phyloP scores from a whole-genome alignment of 2,888 invertebrate species.

The Entomobrya proxima region DNA sequence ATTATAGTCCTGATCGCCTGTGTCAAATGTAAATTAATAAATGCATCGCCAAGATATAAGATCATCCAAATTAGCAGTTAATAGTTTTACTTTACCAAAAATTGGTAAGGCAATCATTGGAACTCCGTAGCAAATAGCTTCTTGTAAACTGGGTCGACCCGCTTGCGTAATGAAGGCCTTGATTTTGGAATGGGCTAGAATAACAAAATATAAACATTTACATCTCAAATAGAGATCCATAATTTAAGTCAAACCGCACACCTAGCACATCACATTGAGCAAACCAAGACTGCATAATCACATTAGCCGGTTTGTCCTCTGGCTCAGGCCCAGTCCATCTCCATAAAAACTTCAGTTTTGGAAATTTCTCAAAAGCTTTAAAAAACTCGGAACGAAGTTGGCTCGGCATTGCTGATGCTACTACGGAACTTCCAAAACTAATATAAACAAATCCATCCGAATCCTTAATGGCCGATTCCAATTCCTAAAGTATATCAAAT shows the following conservation, averaged over 20 bases:
- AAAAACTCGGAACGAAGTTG: constrained; percentile 61
- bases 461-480: background rate
- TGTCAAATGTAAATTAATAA: background rate
- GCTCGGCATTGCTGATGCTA: constrained; percentile 31
- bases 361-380: constrained; percentile 59
- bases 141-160: constrained; percentile 68
- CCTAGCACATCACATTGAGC: constrained; percentile 75
- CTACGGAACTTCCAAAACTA: constrained; percentile 69
- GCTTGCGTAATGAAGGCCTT: constrained; percentile 69
- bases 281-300: constrained; percentile 73
- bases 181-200: constrained; percentile 56
- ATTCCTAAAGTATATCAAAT: background rate
- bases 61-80: too few species aligned
- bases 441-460: constrained; percentile 69
- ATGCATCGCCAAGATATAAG: too few species aligned
- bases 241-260: too few species aligned
- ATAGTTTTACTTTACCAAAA: constrained; percentile 64
- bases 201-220: too few species aligned
- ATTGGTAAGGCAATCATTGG: constrained; percentile 66
- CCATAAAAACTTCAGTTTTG: constrained; percentile 72
- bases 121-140: constrained; percentile 72
- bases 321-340: constrained; percentile 73
- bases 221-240: background rate
- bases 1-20: constrained; percentile 70
- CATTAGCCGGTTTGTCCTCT: constrained; percentile 70